These are phyloP conservation scores for Drosophila limbata DNA, from an alignment of 2,888 invertebrate genomes.

Conservation along the genomic window DNA sequence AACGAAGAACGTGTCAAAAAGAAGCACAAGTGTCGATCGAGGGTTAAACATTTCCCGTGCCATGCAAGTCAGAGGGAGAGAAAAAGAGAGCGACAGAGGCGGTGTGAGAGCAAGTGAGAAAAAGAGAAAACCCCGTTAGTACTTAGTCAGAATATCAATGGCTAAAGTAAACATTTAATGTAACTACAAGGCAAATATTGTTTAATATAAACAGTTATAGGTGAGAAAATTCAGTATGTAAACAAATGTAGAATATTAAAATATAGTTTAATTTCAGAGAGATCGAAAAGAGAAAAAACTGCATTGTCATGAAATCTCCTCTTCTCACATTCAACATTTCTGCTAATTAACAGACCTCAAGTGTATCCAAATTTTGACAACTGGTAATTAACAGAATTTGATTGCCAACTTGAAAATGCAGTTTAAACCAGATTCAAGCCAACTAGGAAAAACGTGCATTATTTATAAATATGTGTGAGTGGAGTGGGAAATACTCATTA, in stretches of 20 bases:
- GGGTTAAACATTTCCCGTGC: constrained; percentile 19
- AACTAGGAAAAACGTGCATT: constrained; percentile 12
- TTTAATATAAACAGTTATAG: neutral
- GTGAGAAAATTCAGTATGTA: neutral
- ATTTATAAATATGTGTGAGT: neutral
- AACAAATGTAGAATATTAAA: neutral
- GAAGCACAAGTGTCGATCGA: constrained; percentile 21
- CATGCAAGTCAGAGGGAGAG: constrained; percentile 25
- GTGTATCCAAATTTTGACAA: neutral
- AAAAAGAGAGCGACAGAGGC: constrained; percentile 12
- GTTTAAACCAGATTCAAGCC: neutral
- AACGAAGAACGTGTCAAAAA: constrained; percentile 40
- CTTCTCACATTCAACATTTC: neutral
- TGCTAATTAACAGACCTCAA: neutral
- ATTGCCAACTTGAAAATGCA: neutral
- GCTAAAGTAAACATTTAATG: neutral
- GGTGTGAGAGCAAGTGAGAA: constrained; percentile 5
- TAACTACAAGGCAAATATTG: neutral
- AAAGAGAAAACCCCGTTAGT: constrained; percentile 58
- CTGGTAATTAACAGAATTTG: constrained; percentile 1
- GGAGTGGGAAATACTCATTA: neutral
- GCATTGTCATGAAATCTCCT: neutral
- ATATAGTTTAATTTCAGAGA: neutral
- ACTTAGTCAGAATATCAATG: constrained; percentile 22
- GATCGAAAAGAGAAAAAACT: neutral